These are phyloP conservation scores for Oreochromis grahami DNA, from an alignment of 2,797 vertebrate species.

Conservation along the genomic window DNA sequence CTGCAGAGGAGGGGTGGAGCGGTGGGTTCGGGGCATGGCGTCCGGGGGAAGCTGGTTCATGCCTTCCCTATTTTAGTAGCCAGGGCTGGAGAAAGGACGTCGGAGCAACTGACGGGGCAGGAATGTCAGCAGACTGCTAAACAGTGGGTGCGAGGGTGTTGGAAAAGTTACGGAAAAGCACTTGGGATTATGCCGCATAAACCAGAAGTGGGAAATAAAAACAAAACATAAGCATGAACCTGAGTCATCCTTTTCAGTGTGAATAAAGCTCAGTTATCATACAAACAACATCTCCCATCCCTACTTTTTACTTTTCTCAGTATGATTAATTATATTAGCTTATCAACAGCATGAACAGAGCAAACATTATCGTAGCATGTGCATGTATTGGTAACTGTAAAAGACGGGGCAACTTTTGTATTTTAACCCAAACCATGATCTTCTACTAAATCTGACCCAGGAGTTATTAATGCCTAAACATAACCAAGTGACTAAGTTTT, in stretches of 20 bases:
- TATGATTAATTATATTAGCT: background rate
- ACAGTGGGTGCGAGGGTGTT: background rate
- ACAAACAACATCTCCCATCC: background rate
- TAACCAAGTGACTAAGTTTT: too few species aligned
- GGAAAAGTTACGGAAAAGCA: background rate
- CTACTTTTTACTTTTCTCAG: background rate
- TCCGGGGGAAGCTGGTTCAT: too few species aligned
- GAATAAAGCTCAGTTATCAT: background rate
- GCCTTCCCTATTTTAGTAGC: too few species aligned
- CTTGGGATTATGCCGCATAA: background rate
- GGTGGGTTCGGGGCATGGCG: too few species aligned
- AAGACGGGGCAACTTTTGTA: fast-evolving
- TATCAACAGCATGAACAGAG: background rate
- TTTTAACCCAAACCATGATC: background rate
- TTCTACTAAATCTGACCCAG: background rate
- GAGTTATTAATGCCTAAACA: background rate
- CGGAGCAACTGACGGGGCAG: fast-evolving
- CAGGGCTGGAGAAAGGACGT: too few species aligned
- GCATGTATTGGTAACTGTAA: background rate
- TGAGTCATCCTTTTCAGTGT: background rate
- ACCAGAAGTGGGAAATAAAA: background rate
- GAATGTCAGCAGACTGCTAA: background rate
- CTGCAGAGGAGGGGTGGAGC: too few species aligned
- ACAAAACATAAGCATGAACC: background rate
- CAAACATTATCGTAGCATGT: background rate